A percentile compares a stretch with the other conserved stretches of the same genome.
Conservation (phyloP, 2,113 vertebrate species). For the Quiscalus mexicanus region DNA sequence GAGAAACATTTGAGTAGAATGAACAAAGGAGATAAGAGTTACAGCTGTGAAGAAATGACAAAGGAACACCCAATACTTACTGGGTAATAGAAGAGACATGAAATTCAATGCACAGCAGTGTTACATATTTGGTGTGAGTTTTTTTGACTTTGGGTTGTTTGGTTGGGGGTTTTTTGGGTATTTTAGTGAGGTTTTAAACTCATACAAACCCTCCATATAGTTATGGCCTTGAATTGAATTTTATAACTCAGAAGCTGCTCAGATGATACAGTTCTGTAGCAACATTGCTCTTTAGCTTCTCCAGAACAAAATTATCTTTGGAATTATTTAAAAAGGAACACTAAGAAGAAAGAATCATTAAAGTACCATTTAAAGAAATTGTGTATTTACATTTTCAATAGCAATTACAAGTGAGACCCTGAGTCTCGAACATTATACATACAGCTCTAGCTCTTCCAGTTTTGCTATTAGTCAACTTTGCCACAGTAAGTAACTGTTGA, state of each 20-base stretch:
- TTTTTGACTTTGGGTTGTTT: background rate
- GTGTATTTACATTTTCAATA: background rate
- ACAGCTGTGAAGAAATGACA: background rate
- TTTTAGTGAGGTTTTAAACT: background rate
- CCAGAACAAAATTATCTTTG: background rate
- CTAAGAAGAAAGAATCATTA: background rate
- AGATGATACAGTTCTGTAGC: background rate
- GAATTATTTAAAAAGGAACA: background rate
- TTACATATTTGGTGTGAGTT: background rate
- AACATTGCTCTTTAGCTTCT: background rate
- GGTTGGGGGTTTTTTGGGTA: background rate
- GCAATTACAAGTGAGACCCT: background rate
- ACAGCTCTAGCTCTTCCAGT: background rate
- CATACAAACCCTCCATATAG: background rate
- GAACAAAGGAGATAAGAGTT: background rate
- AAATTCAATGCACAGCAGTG: background rate
- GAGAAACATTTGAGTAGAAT: background rate
- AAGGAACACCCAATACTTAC: background rate
- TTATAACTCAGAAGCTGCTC: background rate
- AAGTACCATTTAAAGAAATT: background rate
- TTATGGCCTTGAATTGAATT: background rate
- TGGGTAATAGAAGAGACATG: background rate
- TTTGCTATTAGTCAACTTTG: background rate
- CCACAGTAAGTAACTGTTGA: background rate
- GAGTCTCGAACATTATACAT: background rate